Evolutionary conservation across 2,888 invertebrate genomes (phyloP), one percentile per base, ranked within the genome.

Genomic region (Rhyacophila evoluta): DNA sequence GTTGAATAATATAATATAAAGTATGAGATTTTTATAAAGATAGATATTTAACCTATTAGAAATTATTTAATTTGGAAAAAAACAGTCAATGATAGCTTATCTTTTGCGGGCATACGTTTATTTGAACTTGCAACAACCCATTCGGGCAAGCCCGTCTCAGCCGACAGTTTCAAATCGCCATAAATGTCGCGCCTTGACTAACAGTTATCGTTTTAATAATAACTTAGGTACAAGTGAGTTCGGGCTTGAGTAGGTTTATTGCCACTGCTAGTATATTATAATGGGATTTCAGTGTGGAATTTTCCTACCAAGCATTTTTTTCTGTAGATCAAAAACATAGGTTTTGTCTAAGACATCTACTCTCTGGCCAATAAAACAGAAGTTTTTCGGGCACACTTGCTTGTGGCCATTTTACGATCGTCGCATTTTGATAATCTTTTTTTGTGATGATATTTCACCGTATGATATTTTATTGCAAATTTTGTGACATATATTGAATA

Each of bases 121-220:
- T 55, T 55, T 55, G 55, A 55, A 25, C 29, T 41, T 28, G 71
- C 39, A 69, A 71, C 70, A 75, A 75, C 75, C 70, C 41, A 71
- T 75, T 71, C 28, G 19, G 25, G 68, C 74, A 12, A 12, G 72
- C 38, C 38, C 41, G 68, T 55, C 55, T 25, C 38, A 37, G 37
- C 72, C 75, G 67, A 36, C 75, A 75, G 67, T 68, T 75, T 78
- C 72, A 71, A 78, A 75, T 75, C 74, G 80, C 75, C 73, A 80
- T 80, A 75, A 80, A 80, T 41, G 80, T 80, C 80, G 15, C 75
- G 38, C 38, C n/a, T 33, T 78, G 72, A 80, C 36, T 77, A 29
- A 78, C 78, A 74, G 78, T 69, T 74, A 78, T 78, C 74, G 74
- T 71, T 55, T 27, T 70, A 10, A 71, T 74, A 78, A 74, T 74